Percentiles rank a stretch among this genome's conserved stretches.
Conservation (phyloP, 2,797 vertebrate species). For the Botia almorhae region DNA sequence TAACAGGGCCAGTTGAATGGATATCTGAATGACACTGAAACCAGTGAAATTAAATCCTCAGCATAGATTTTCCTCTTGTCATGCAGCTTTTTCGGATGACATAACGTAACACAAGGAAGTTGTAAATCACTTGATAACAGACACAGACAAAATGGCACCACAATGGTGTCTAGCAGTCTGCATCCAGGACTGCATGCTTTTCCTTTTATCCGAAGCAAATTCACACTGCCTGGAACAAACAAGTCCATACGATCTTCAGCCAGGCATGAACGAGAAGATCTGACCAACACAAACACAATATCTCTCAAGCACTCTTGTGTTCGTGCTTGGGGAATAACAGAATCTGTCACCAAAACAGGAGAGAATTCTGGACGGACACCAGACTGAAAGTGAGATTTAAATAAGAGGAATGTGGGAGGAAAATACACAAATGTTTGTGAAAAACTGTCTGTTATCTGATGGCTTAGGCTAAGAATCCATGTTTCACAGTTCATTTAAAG, state of each 20-base stretch:
- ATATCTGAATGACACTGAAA: conserved; percentile 47
- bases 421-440: background rate
- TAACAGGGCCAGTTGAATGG: background rate
- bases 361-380: background rate
- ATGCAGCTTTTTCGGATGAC: conserved; percentile 36
- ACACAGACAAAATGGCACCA: conserved; percentile 74
- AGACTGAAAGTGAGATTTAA: background rate
- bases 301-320: conserved; percentile 3
- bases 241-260: conserved; percentile 38
- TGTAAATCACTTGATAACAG: conserved; percentile 64
- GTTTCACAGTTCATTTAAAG: background rate
- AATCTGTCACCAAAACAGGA: conserved; percentile 6
- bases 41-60: conserved; percentile 47
- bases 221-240: conserved; percentile 33
- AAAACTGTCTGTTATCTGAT: background rate
- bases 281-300: conserved; percentile 45
- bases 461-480: background rate
- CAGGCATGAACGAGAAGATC: conserved; percentile 5
- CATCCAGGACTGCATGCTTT: conserved; percentile 24
- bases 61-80: conserved; percentile 44
- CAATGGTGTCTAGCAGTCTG: conserved; percentile 64
- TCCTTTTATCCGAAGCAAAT: conserved; percentile 58
- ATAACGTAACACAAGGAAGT: conserved; percentile 66
- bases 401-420: background rate
- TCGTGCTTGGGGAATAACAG: conserved; percentile 21